Conservation (phyloP, 2,113 vertebrate genomes). For the Dinomys branickii region DNA sequence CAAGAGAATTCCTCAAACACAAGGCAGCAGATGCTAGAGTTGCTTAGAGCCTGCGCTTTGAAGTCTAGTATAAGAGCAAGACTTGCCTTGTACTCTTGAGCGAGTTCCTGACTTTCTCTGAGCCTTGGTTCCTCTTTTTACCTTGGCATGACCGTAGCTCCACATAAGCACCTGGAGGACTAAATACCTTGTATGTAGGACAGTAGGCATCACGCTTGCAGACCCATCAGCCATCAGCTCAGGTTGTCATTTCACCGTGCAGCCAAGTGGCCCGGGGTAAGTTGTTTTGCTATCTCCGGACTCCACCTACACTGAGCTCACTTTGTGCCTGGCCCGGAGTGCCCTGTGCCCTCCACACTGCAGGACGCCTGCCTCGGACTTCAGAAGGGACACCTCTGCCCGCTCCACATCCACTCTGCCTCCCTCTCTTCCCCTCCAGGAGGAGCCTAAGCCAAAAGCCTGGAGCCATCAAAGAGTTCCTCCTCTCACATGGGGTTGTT, state of each 20-base stretch:
- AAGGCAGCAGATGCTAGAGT: rapidly evolving
- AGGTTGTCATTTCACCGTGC: not conserved
- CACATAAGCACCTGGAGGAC: not conserved
- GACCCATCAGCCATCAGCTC: not conserved
- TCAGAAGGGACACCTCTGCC: not conserved
- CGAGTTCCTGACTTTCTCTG: slow-evolving; percentile 5
- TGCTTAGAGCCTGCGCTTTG: not conserved
- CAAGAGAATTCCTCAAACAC: not conserved
- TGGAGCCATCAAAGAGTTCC: not conserved
- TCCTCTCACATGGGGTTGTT: not conserved
- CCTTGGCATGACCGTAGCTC: not conserved
- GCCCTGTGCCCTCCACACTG: not conserved
- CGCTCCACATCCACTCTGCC: not conserved
- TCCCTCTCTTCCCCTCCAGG: not conserved
- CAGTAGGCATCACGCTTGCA: not conserved
- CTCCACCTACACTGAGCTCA: not conserved
- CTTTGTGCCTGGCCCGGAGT: not conserved
- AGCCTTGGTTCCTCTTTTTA: slow-evolving; percentile 30
- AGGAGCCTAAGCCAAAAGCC: slow-evolving; percentile 5
- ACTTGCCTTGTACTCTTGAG: not conserved
- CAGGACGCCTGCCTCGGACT: not conserved
- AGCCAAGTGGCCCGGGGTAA: not conserved
- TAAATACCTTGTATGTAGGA: not conserved
- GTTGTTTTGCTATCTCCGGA: not conserved
- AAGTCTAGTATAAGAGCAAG: slow-evolving; percentile 4